phyloP scores from a whole-genome alignment of 2,113 vertebrate genomes.

The Myotis lucifugus region DNA sequence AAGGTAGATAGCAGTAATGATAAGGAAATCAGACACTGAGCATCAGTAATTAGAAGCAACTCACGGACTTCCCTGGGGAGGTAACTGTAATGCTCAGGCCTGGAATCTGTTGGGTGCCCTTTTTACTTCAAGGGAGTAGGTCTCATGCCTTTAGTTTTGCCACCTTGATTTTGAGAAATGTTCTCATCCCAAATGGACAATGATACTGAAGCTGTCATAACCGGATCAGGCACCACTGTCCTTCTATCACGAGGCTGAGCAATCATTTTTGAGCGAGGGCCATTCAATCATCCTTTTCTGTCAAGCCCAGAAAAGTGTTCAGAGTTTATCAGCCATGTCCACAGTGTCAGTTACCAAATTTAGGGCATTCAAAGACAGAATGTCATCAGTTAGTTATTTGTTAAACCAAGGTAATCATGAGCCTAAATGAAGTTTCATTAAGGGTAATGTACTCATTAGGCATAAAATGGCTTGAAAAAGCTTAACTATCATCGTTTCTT shows the following conservation, averaged over 20 bases:
- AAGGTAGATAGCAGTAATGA: slow-evolving; percentile 2
- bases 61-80: background rate
- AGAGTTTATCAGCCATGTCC: slow-evolving; percentile 23
- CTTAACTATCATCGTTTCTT: slow-evolving; percentile 63
- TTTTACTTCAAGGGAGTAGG: background rate
- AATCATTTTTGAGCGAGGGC: accelerated
- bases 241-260: background rate
- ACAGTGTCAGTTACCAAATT: slow-evolving; percentile 16
- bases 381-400: slow-evolving; percentile 51
- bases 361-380: slow-evolving; percentile 23
- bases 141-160: background rate
- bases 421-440: slow-evolving; percentile 68
- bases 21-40: background rate
- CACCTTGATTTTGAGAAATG: background rate
- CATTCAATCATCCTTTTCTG: background rate
- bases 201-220: too few relatives aligned
- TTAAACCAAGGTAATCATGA: slow-evolving; percentile 53
- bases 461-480: slow-evolving; percentile 62
- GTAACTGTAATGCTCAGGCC: background rate
- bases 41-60: background rate
- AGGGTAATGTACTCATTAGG: slow-evolving; percentile 67
- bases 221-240: background rate
- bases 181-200: background rate
- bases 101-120: background rate
- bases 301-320: background rate